Conservation (phyloP, 2,888 invertebrate species). For the Acleris literana region DNA sequence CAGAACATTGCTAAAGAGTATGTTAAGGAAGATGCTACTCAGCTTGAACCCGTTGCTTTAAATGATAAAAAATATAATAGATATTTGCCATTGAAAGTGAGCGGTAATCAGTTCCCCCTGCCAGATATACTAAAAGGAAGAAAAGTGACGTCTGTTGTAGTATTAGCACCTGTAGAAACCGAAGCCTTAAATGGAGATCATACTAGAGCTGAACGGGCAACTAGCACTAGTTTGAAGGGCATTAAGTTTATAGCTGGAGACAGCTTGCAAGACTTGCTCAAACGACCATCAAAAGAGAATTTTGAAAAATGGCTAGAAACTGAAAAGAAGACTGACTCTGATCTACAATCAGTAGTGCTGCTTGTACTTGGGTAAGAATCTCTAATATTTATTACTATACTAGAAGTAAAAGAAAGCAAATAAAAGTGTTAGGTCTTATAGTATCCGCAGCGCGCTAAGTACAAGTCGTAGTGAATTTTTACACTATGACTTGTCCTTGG, state of each 20-base stretch:
- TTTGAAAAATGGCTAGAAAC: constrained; percentile 91
- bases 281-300: constrained; percentile 89
- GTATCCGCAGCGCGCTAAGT: too few species aligned
- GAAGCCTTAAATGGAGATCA: constrained; percentile 80
- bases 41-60: constrained; percentile 89
- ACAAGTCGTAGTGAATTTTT: too few species aligned
- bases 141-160: constrained; percentile 92
- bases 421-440: too few species aligned
- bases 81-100: constrained; percentile 92
- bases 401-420: too few species aligned
- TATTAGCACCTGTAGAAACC: constrained; percentile 92
- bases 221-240: constrained; percentile 84
- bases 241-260: constrained; percentile 90
- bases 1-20: constrained; percentile 88
- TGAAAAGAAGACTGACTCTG: constrained; percentile 89
- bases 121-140: constrained; percentile 90
- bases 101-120: constrained; percentile 92
- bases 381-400: neutral
- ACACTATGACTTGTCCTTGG: too few species aligned
- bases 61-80: constrained; percentile 91
- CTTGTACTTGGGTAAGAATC: constrained; percentile 90
- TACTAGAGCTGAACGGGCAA: constrained; percentile 81
- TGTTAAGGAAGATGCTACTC: constrained; percentile 88
- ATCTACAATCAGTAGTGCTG: constrained; percentile 91
- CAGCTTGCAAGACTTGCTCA: constrained; percentile 88